A percentile compares a stretch with the other conserved stretches of the same genome.
Evolutionary conservation across 1,140 invertebrate species (phyloP).

Genomic region (Heterodera carotae): DNA sequence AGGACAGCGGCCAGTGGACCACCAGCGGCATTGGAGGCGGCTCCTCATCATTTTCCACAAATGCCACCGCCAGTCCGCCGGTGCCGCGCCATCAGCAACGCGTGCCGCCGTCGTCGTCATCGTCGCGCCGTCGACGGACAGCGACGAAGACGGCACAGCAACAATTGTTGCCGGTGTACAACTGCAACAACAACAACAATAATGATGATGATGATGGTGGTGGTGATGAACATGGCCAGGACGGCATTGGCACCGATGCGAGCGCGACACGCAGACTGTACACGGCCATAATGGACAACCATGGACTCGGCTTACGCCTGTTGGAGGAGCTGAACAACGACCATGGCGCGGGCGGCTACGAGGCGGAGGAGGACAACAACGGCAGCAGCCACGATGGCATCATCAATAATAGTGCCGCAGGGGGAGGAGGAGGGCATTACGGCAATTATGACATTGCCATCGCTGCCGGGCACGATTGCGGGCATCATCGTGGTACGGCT

Average conservation of each 20-base stretch:
- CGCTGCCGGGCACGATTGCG: no score
- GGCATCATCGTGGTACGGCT: conserved; percentile 10
- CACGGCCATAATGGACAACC: background rate
- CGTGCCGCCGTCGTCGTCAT: no score
- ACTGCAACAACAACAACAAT: background rate
- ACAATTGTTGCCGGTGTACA: background rate
- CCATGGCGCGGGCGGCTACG: background rate
- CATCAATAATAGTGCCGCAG: no score
- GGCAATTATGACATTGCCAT: no score
- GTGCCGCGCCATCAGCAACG: background rate
- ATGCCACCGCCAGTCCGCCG: conserved; percentile 28
- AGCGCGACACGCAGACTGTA: no score
- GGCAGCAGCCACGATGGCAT: background rate
- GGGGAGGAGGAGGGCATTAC: no score
- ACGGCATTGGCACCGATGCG: background rate
- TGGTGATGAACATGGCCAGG: background rate
- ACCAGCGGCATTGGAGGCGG: conserved; percentile 43
- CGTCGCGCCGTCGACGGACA: no score
- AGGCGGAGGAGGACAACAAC: no score
- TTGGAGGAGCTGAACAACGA: conserved; percentile 24
- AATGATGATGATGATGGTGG: background rate
- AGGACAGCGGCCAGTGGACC: conserved; percentile 63
- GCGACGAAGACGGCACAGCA: background rate
- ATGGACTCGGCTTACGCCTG: conserved; percentile 11
- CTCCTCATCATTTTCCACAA: conserved; percentile 25